Conservation (phyloP, 2,113 vertebrate genomes). For the Raja brachyura region DNA sequence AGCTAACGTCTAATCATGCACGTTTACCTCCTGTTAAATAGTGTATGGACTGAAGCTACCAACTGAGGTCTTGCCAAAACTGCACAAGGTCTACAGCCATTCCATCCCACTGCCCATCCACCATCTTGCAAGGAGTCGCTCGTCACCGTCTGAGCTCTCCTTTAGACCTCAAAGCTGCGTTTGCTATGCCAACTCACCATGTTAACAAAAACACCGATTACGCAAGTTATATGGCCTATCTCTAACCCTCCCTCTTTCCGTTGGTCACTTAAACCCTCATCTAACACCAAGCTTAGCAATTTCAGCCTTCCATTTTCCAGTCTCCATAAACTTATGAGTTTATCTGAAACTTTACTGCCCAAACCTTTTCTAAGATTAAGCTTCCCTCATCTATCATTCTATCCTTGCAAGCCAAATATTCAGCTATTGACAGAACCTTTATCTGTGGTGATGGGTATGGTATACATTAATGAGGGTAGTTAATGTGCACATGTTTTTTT, state of each 20-base stretch:
- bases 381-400: not conserved
- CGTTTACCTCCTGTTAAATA: not conserved
- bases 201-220: not conserved
- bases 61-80: not conserved
- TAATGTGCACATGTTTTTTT: not conserved
- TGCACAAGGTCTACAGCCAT: not conserved
- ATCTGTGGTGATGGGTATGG: not conserved
- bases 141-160: not conserved
- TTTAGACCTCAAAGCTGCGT: not conserved
- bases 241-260: not conserved
- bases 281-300: not conserved
- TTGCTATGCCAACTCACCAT: not conserved
- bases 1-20: not conserved
- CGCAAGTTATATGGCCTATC: not conserved
- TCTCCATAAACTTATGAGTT: not conserved
- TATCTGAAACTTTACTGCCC: not conserved
- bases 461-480: not conserved
- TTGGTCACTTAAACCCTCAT: not conserved
- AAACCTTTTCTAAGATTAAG: not conserved
- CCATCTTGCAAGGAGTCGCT: not conserved
- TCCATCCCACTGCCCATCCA: not conserved
- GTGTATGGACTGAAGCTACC: not conserved
- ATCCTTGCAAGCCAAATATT: not conserved
- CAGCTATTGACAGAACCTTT: not conserved
- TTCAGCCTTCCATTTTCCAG: not conserved